phyloP scores from a whole-genome alignment of 2,797 vertebrate species.

The Thripadectes ignobilis region DNA sequence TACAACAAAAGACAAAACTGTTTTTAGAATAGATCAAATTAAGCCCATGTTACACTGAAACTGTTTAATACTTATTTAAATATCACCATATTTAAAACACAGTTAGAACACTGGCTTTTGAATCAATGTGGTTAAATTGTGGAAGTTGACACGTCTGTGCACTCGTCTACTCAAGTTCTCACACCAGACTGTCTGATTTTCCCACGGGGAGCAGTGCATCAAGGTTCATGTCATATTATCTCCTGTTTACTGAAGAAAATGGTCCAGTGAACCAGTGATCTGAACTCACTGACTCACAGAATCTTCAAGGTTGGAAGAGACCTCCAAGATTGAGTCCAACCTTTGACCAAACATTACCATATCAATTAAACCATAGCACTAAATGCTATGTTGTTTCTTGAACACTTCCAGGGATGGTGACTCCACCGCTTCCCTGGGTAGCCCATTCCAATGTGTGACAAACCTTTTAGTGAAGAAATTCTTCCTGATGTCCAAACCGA shows the following conservation, averaged over 20 bases:
- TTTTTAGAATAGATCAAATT: neutral
- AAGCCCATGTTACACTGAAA: neutral
- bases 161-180: neutral
- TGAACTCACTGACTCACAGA: neutral
- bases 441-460: neutral
- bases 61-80: neutral
- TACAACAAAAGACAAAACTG: neutral
- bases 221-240: neutral
- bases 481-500: neutral
- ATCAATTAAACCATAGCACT: neutral
- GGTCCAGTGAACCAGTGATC: neutral
- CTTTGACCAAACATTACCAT: neutral
- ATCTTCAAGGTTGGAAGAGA: neutral
- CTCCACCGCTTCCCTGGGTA: neutral
- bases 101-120: neutral
- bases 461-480: neutral
- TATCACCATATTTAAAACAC: neutral
- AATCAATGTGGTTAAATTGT: neutral
- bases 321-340: neutral
- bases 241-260: neutral
- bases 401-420: neutral
- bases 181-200: neutral
- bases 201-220: neutral
- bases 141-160: accelerated
- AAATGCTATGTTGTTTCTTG: neutral